Evolutionary conservation across 2,113 vertebrate species (phyloP).

Genomic region (Morphnarchus princeps): DNA sequence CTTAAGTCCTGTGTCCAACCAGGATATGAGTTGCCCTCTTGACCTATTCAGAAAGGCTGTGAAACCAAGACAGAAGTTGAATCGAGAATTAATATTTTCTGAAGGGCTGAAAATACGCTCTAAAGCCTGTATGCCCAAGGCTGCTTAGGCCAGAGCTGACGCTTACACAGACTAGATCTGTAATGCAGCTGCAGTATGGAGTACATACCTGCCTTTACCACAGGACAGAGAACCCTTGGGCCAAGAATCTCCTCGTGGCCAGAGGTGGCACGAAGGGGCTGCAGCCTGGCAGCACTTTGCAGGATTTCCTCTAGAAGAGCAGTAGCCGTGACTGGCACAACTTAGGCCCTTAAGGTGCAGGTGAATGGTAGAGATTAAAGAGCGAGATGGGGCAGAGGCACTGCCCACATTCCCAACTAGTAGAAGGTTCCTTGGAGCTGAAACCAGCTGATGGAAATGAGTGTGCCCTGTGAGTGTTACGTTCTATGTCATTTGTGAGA

Average conservation of each 20-base stretch:
- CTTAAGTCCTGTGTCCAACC: neutral
- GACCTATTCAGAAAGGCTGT: neutral
- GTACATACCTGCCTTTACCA: neutral
- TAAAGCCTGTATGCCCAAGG: neutral
- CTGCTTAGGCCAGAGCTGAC: neutral
- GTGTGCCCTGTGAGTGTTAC: no score
- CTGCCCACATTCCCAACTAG: neutral
- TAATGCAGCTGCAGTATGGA: neutral
- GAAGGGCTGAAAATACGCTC: neutral
- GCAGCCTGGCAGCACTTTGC: neutral
- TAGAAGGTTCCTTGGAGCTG: neutral
- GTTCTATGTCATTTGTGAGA: neutral
- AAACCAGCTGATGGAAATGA: neutral
- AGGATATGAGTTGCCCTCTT: no score
- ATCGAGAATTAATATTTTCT: neutral
- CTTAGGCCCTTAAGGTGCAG: neutral
- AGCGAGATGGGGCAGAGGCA: neutral
- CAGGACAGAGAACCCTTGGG: neutral
- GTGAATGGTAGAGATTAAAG: neutral
- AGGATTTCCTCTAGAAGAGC: neutral
- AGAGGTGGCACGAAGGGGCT: neutral
- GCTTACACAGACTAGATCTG: neutral
- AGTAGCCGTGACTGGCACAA: neutral
- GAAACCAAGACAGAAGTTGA: neutral
- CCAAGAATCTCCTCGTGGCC: neutral